A percentile compares a stretch with the other conserved stretches of the same genome.
Conservation (phyloP, 2,113 vertebrate species). For the Garra rufa region DNA sequence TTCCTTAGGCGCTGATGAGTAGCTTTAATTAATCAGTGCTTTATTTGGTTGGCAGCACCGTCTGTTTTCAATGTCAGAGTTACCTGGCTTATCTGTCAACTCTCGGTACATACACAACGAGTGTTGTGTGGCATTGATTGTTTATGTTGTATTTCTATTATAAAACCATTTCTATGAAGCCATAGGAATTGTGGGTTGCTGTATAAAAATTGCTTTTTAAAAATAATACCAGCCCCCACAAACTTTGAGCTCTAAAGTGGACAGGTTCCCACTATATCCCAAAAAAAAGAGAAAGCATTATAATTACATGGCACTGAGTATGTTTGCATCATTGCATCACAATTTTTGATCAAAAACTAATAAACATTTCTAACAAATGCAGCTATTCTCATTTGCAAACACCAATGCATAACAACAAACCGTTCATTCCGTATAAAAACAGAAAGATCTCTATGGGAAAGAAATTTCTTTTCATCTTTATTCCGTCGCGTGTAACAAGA, state of each 20-base stretch:
- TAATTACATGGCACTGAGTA: not conserved
- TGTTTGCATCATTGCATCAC: not conserved
- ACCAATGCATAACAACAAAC: not conserved
- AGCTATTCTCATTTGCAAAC: conserved; percentile 3
- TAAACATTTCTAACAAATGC: not conserved
- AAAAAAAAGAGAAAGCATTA: not conserved
- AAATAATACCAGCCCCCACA: not conserved
- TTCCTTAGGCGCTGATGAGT: conserved; percentile 36
- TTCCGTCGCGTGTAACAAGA: conserved; percentile 56
- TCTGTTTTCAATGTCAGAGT: conserved; percentile 36
- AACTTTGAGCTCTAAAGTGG: not conserved
- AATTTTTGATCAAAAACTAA: not conserved
- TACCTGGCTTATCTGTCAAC: conserved; percentile 25
- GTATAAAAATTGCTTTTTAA: not conserved
- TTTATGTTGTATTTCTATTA: not conserved
- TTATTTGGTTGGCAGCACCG: conserved; percentile 30
- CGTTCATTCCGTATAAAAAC: conserved; percentile 5
- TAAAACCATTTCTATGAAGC: not conserved
- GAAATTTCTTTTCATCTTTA: conserved; percentile 52
- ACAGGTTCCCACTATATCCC: not conserved
- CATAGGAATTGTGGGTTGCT: not conserved
- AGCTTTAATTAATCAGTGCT: conserved; percentile 39
- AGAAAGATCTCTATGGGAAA: conserved; percentile 50
- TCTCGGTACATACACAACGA: not conserved
- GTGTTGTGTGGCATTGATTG: not conserved